phyloP scores from a whole-genome alignment of 1,140 invertebrate species.

The Pseudachorutes palmiensis region DNA sequence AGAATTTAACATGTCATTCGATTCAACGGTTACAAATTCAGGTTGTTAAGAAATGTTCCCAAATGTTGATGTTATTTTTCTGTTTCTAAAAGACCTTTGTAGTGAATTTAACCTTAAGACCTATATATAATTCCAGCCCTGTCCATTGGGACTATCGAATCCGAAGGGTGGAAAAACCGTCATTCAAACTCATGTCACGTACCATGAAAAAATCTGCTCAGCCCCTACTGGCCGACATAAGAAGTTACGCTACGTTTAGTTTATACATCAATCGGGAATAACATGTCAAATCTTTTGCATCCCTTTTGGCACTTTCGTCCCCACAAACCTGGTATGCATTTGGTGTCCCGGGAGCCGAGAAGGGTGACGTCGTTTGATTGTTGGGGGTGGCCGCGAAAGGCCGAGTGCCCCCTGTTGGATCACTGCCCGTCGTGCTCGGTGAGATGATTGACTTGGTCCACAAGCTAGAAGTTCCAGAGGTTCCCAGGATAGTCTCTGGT shows the following conservation, averaged over 20 bases:
- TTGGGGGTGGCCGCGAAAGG: slow-evolving; percentile 39
- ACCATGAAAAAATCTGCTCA: background rate
- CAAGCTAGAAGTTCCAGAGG: slow-evolving; percentile 36
- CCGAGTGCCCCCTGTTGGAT: slow-evolving; percentile 36
- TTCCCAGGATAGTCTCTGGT: slow-evolving; percentile 37
- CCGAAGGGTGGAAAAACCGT: background rate
- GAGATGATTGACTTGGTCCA: slow-evolving; percentile 39
- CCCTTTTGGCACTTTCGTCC: background rate
- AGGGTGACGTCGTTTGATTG: slow-evolving; percentile 38
- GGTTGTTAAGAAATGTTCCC: too few relatives aligned
- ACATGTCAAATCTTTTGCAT: background rate
- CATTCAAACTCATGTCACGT: background rate
- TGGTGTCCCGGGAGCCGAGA: slow-evolving; percentile 35
- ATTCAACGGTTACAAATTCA: too few relatives aligned
- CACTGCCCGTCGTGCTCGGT: slow-evolving; percentile 38
- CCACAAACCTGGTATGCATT: slow-evolving; percentile 35
- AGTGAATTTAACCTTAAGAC: too few relatives aligned
- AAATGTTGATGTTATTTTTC: too few relatives aligned
- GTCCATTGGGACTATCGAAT: too few relatives aligned
- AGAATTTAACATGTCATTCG: too few relatives aligned
- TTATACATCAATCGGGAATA: too few relatives aligned
- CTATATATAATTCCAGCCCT: too few relatives aligned
- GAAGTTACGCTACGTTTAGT: too few relatives aligned
- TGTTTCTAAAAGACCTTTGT: too few relatives aligned
- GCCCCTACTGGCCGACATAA: too few relatives aligned